Conservation (phyloP, 2,888 invertebrate genomes). For the Drosophila paranaensis region DNA sequence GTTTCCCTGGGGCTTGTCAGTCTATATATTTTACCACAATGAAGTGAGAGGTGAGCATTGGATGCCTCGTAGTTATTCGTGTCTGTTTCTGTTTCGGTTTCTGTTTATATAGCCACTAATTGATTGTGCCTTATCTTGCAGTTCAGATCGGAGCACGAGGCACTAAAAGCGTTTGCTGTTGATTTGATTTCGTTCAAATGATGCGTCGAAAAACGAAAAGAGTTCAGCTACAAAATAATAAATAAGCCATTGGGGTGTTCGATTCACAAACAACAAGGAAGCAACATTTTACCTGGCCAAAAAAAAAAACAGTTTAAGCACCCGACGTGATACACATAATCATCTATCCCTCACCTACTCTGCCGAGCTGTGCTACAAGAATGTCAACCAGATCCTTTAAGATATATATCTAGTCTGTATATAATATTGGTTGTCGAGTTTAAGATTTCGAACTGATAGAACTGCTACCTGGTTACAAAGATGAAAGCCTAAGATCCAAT, state of each 20-base stretch:
- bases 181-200: slow-evolving; percentile 9
- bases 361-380: neutral
- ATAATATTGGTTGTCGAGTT: too few species aligned
- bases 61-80: slow-evolving; percentile 13
- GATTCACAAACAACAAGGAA: neutral
- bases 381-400: neutral
- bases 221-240: slow-evolving; percentile 31
- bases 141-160: slow-evolving; percentile 67
- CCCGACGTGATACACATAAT: neutral
- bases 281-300: neutral
- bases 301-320: neutral
- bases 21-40: slow-evolving; percentile 65
- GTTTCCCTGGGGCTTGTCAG: slow-evolving; percentile 43
- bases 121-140: slow-evolving; percentile 74
- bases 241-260: slow-evolving; percentile 10
- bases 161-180: slow-evolving; percentile 23
- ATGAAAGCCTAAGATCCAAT: too few species aligned
- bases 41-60: slow-evolving; percentile 18
- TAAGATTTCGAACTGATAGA: too few species aligned
- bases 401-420: neutral
- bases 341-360: neutral
- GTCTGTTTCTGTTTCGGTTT: slow-evolving; percentile 37
- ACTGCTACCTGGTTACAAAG: too few species aligned
- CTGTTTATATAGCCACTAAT: slow-evolving; percentile 69
- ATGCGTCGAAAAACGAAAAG: slow-evolving; percentile 13